Evolutionary conservation across 1,140 invertebrate genomes (phyloP).

Genomic region (Ptiloglossa arizonensis): DNA sequence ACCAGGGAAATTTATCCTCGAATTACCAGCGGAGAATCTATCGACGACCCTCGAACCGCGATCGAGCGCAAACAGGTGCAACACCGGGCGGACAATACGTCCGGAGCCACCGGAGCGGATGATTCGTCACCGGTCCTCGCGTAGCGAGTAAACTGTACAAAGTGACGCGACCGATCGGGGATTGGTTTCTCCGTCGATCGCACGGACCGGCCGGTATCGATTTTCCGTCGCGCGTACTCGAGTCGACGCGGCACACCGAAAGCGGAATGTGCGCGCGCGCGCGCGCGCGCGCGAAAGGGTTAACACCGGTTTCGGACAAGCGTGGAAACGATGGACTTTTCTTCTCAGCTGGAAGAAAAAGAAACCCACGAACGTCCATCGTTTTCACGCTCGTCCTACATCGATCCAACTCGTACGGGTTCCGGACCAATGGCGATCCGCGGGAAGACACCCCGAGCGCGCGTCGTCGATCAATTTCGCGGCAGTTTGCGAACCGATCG

Average conservation of each 20-base stretch:
- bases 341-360: too few species aligned
- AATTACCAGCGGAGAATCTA: constrained; percentile 72
- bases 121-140: constrained; percentile 75
- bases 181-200: constrained; percentile 4
- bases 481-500: not conserved
- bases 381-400: too few species aligned
- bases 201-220: not conserved
- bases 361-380: too few species aligned
- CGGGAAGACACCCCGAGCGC: too few species aligned
- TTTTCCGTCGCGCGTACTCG: too few species aligned
- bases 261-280: too few species aligned
- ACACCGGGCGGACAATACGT: constrained; percentile 63
- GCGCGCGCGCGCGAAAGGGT: too few species aligned
- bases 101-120: constrained; percentile 60
- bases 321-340: too few species aligned
- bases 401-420: too few species aligned
- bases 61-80: not conserved
- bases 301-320: too few species aligned
- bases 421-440: too few species aligned
- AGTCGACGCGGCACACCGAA: too few species aligned
- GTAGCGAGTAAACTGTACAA: constrained; percentile 78
- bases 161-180: constrained; percentile 70
- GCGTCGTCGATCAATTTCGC: not conserved
- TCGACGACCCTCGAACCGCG: constrained; percentile 42
- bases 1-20: constrained; percentile 76